Percentiles rank a stretch among this genome's conserved stretches.
phyloP scores from a whole-genome alignment of 1,140 invertebrate genomes.

The Metopolophium dirhodum region DNA sequence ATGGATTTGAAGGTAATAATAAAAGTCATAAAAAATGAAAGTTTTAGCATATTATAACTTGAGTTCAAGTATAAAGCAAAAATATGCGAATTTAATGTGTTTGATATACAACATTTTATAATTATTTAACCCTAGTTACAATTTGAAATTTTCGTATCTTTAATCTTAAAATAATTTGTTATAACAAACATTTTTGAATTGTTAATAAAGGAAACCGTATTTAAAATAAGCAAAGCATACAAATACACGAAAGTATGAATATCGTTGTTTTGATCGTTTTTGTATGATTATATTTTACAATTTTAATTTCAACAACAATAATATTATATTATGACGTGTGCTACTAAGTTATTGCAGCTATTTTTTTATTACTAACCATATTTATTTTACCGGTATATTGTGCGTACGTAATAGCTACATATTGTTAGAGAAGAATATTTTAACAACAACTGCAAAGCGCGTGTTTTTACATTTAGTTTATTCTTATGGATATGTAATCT shows the following conservation, averaged over 20 bases:
- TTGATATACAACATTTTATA: neutral
- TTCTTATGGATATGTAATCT: neutral
- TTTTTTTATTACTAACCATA: no score
- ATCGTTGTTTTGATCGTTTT: neutral
- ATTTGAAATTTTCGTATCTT: neutral
- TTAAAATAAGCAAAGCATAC: no score
- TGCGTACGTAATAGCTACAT: no score
- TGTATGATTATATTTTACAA: neutral
- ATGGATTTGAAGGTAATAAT: slow-evolving; percentile 3
- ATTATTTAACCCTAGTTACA: neutral
- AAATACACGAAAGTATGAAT: no score
- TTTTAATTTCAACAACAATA: neutral
- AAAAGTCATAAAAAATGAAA: slow-evolving; percentile 3
- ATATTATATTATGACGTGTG: no score
- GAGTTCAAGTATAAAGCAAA: neutral
- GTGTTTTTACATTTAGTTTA: neutral
- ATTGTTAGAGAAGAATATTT: no score
- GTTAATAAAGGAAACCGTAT: neutral
- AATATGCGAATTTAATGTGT: neutral
- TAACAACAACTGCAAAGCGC: neutral
- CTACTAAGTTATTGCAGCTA: no score
- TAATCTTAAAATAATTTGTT: neutral
- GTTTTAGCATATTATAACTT: neutral
- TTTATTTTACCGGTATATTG: no score
- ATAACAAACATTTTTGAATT: neutral